Base-by-base conservation (phyloP, 2,797 vertebrate genomes). In the Protonibea diacanthus region DNA sequence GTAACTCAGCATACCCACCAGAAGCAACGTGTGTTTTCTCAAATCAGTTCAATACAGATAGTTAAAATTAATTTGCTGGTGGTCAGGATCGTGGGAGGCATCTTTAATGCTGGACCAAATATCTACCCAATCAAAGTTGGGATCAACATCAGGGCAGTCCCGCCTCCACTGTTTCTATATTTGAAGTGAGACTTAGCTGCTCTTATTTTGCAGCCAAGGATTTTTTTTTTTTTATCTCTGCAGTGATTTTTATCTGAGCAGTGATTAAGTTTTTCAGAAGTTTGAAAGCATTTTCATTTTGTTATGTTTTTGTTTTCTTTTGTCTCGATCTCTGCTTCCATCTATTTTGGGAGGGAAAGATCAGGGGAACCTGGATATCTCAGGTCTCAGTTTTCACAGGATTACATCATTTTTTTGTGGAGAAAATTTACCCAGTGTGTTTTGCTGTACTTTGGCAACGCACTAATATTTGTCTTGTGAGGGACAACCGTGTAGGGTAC, bases 381-480 rank as follows among this genome's bases (percentile, higher is more conserved):
- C 47, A 70, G 68, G 44, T 78, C 70, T 74, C 45, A 58, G 59
- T 89, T 83, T 83, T 73, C 84, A 76, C 69, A 80, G 38, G 52
- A 74, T 90, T 88, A 87, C 72, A 84, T 84, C 71, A 88, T 82
- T 86, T 80, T 78, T 38, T 33, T 51, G 60, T 74, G 59, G 23
- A 82, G 79, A 84, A 83, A 91, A 87, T 88, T 88, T 83, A 58
- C 73, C 56, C 74, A 60, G 40, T 44, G 42, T 71, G 52, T 55
- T 78, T 80, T 78, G 59, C 62, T 48, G 33, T 78, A 72, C 49
- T 83, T 71, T 82, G 77, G 61, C 57, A 80, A 38, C n/a, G 3
- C 48, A 13, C 52, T 82, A 56, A 23, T 86, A 62, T 90, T 90
- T 90, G 78, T 79, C 78, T 85, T 82, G 76, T 72, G 78, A 68